These are phyloP conservation scores for Lucinisca nassula DNA, from an alignment of 2,888 invertebrate genomes.

Conservation along the genomic window DNA sequence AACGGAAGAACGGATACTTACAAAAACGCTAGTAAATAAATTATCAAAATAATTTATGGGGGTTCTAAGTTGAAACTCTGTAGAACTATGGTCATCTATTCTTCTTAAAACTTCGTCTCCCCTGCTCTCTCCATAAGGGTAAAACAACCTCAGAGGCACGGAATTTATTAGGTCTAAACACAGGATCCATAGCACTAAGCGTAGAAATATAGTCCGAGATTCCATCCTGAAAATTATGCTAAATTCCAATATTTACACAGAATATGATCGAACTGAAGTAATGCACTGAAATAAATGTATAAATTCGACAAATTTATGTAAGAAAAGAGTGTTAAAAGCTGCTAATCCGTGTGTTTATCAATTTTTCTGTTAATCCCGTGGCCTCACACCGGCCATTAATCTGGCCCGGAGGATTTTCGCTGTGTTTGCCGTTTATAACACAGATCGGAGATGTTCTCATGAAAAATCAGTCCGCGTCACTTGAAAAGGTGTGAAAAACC, in stretches of 20 bases:
- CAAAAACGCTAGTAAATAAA: conserved; percentile 93
- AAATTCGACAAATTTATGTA: not conserved
- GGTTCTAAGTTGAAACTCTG: conserved; percentile 91
- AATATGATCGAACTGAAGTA: not conserved
- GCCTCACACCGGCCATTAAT: not conserved
- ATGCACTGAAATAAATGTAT: not conserved
- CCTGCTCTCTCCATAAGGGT: conserved; percentile 89
- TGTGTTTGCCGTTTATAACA: conserved; percentile 12
- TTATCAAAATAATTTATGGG: conserved; percentile 95
- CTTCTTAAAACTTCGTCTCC: conserved; percentile 89
- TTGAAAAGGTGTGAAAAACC: no score
- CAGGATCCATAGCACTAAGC: not conserved
- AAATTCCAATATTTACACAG: not conserved
- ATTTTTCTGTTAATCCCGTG: conserved; percentile 12
- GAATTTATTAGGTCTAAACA: conserved; percentile 18
- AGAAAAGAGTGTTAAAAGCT: not conserved
- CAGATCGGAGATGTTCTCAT: not conserved
- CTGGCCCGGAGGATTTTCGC: conserved; percentile 4
- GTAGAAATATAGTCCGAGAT: not conserved
- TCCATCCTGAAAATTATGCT: conserved; percentile 17
- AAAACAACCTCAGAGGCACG: conserved; percentile 75
- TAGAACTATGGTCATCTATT: conserved; percentile 91
- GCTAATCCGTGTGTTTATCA: conserved; percentile 7
- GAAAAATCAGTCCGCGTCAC: not conserved
- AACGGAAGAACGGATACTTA: conserved; percentile 90